phyloP scores from a whole-genome alignment of 2,113 vertebrate species.

The Oxyura jamaicensis region DNA sequence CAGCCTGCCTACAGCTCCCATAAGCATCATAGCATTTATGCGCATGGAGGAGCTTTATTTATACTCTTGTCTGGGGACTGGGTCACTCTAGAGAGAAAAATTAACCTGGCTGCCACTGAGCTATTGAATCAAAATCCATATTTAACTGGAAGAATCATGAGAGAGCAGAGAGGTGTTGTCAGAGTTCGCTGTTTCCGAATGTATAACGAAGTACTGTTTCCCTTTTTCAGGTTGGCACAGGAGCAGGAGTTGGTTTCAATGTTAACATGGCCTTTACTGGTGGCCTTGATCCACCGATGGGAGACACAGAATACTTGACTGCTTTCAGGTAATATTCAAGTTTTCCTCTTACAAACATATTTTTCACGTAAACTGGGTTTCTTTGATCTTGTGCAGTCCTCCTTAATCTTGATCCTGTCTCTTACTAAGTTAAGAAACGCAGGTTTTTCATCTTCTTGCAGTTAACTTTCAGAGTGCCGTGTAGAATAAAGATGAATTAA shows the following conservation, averaged over 20 bases:
- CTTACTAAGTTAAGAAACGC: background rate
- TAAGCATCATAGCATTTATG: background rate
- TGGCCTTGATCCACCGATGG: constrained; percentile 94
- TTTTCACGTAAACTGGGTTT: background rate
- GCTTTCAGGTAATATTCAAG: constrained; percentile 88
- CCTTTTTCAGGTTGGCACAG: constrained; percentile 86
- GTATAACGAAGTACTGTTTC: background rate
- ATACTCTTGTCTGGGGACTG: background rate
- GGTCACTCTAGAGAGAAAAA: background rate
- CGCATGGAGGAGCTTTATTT: background rate
- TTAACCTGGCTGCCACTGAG: background rate
- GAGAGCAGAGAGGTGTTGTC: background rate
- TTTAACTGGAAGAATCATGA: background rate
- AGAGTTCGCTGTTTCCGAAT: fast-evolving
- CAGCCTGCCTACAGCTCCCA: background rate
- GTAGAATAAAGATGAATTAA: background rate
- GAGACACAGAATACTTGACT: constrained; percentile 91
- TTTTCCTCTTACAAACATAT: background rate
- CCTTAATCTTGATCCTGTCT: background rate
- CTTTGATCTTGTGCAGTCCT: fast-evolving
- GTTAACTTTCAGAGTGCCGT: background rate
- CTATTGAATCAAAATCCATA: background rate
- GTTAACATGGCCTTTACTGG: constrained; percentile 98
- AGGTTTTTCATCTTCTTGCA: background rate
- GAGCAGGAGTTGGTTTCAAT: constrained; percentile 91